Conservation (phyloP, 2,797 vertebrate genomes). For the Echeneis naucrates region DNA sequence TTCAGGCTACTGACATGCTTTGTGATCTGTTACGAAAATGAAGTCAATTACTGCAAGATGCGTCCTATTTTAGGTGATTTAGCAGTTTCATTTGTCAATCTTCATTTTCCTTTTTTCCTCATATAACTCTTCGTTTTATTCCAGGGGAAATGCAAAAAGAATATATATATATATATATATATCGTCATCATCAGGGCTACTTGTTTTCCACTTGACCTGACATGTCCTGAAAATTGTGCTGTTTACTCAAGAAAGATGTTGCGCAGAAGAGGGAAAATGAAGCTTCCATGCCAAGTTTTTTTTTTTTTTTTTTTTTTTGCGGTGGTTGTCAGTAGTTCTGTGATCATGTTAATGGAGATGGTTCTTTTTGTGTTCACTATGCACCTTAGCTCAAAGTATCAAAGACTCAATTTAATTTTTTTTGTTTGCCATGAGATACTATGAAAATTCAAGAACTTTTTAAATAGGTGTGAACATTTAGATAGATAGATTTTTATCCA, state of each 20-base stretch:
- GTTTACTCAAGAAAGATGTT: slow-evolving; percentile 71
- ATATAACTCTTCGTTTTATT: slow-evolving; percentile 52
- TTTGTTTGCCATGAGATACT: too few relatives aligned
- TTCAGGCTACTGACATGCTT: slow-evolving; percentile 34
- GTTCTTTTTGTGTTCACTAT: not conserved
- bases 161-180: slow-evolving; percentile 48
- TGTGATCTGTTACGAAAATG: slow-evolving; percentile 41
- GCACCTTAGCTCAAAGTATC: not conserved
- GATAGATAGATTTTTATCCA: not conserved
- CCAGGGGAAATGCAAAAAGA: slow-evolving; percentile 58
- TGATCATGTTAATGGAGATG: slow-evolving; percentile 20
- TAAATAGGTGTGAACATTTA: not conserved
- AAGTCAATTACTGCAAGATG: slow-evolving; percentile 40
- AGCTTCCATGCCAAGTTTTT: slow-evolving; percentile 45
- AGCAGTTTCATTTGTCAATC: slow-evolving; percentile 38
- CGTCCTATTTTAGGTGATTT: slow-evolving; percentile 43
- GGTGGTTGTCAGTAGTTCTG: slow-evolving; percentile 7
- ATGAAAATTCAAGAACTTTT: not conserved
- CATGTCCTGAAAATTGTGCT: slow-evolving; percentile 76
- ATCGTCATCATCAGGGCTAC: slow-evolving; percentile 66
- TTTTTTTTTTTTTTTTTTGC: too few relatives aligned
- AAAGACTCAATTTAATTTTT: too few relatives aligned
- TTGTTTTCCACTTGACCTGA: slow-evolving; percentile 82
- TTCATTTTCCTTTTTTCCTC: slow-evolving; percentile 38
- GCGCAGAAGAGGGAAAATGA: slow-evolving; percentile 55